A percentile compares a stretch with the other conserved stretches of the same genome.
Conservation (phyloP, 2,888 invertebrate genomes). For the Pollenia labialis region DNA sequence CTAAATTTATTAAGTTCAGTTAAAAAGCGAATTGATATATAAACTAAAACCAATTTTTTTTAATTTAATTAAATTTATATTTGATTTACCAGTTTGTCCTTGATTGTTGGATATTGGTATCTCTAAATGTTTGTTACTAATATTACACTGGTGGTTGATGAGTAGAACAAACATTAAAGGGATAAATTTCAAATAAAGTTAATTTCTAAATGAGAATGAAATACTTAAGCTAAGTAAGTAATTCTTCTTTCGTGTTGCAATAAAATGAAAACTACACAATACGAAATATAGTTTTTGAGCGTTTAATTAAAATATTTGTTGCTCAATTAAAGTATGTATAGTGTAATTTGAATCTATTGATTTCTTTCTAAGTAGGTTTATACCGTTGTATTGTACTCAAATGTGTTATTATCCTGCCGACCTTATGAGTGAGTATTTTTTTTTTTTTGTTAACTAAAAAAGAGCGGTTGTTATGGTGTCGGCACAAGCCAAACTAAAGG, state of each 20-base stretch:
- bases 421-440: constrained; percentile 58
- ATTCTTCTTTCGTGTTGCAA: constrained; percentile 19
- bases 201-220: constrained; percentile 30
- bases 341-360: constrained; percentile 47
- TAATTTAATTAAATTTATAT: constrained; percentile 42
- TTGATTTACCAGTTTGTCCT: constrained; percentile 55
- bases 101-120: constrained; percentile 4
- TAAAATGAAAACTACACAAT: constrained; percentile 5
- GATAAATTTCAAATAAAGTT: background rate
- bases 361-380: constrained; percentile 28
- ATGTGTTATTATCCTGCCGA: constrained; percentile 32
- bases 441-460: constrained; percentile 32
- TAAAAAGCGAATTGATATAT: background rate
- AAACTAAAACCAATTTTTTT: constrained; percentile 28
- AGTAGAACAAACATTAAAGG: background rate
- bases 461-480: constrained; percentile 72
- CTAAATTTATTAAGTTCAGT: background rate
- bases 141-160: constrained; percentile 41
- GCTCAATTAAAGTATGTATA: background rate
- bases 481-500: constrained; percentile 53
- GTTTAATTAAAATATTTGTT: constrained; percentile 41
- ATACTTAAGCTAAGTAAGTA: constrained; percentile 7
- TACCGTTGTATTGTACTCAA: constrained; percentile 11
- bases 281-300: constrained; percentile 21
- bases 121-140: constrained; percentile 27